A percentile compares a stretch with the other conserved stretches of the same genome.
phyloP scores from a whole-genome alignment of 2,113 vertebrate species.

The Corythornis madagascariensis region DNA sequence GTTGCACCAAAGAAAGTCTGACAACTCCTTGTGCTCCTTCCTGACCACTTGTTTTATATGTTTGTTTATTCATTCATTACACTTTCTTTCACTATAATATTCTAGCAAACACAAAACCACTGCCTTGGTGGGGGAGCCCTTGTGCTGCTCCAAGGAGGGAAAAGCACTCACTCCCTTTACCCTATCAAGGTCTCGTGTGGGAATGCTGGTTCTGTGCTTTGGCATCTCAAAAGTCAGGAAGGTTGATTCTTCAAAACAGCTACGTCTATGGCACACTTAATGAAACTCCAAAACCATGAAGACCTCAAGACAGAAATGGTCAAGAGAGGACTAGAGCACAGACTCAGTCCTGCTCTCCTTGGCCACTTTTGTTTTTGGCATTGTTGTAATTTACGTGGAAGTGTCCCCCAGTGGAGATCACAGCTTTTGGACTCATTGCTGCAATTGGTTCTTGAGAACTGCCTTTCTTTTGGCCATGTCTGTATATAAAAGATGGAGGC shows the following conservation, averaged over 20 bases:
- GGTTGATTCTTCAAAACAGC: constrained; percentile 24
- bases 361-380: background rate
- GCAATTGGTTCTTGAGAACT: background rate
- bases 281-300: background rate
- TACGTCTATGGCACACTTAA: background rate
- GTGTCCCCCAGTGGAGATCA: background rate
- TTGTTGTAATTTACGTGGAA: background rate
- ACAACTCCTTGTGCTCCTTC: constrained; percentile 67
- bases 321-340: background rate
- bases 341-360: background rate
- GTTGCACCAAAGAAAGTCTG: constrained; percentile 51
- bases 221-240: background rate
- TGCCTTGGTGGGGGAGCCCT: background rate
- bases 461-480: background rate
- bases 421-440: background rate
- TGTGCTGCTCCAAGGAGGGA: background rate
- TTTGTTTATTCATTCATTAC: constrained; percentile 62
- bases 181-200: background rate
- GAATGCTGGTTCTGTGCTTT: constrained; percentile 14
- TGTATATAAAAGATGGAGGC: constrained; percentile 1
- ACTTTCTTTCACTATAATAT: background rate
- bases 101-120: background rate
- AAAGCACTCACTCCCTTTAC: background rate
- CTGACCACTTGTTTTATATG: constrained; percentile 61
- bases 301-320: constrained; percentile 2